Evolutionary conservation across 1,140 invertebrate species (phyloP), one percentile per base, ranked within the genome.

Genomic region (Dendrolimus kikuchii): DNA sequence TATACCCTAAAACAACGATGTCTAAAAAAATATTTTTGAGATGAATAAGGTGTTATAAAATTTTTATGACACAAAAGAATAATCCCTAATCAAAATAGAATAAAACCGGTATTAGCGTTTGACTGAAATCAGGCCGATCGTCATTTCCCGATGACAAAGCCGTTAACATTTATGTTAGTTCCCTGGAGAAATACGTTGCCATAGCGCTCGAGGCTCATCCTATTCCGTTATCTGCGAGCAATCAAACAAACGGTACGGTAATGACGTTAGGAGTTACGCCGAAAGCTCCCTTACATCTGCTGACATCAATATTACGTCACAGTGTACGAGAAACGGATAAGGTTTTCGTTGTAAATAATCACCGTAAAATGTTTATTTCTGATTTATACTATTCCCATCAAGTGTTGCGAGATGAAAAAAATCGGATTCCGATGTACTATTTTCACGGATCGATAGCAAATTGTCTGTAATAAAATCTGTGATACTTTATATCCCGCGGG

Each of bases 171-270:
- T 68, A 63, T 64, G 62, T 70, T 68, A 55, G 51, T 57, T 67
- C 71, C 71, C 68, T 10, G n/a, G 71, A 68, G 68, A 66, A 68
- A 66, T 62, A 50, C 52, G 54, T 57, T 55, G 49, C 56, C 58
- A 60, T 66, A 70, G 61, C 58, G 66, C 65, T 66, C 40, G 52
- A 62, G 61, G 67, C 64, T 64, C 54, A 57, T 59, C 63, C 60
- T 45, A 49, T 53, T 47, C 40, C 38, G 40, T 66, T 75, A 71
- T 75, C 71, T 68, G 56, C 51, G 59, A 70, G 59, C 69, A 75
- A 75, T 75, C 74, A 75, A 74, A 75, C 66, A 74, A 71, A 68
- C 59, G 66, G 42, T 43, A 48, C 46, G 57, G 64, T 75, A 73
- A 75, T 73, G 68, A 73, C 62, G 63, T 71, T 64, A 70, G 51